Evolutionary conservation across 2,113 vertebrate genomes (phyloP).

Genomic region (Chunga burmeisteri): DNA sequence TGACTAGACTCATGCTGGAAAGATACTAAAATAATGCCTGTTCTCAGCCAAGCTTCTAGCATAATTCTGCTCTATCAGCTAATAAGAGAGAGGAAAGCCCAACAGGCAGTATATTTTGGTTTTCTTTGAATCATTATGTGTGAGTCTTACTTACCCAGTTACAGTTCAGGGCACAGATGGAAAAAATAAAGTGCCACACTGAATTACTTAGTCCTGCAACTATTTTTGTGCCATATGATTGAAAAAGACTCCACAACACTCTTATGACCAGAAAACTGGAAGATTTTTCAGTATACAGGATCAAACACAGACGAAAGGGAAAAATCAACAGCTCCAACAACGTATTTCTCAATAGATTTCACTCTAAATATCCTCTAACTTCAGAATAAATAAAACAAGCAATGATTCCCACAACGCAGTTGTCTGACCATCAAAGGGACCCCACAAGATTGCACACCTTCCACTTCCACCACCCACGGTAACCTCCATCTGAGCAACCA

Average conservation of each 20-base stretch:
- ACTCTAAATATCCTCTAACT: neutral
- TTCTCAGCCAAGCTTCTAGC: neutral
- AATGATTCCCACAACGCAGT: neutral
- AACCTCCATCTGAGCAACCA: fast-evolving
- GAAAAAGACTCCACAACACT: neutral
- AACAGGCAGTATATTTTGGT: neutral
- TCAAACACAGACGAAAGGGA: neutral
- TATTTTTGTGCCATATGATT: neutral
- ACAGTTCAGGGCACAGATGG: neutral
- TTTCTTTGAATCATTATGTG: neutral
- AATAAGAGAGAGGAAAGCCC: neutral
- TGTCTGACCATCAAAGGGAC: neutral
- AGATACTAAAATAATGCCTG: neutral
- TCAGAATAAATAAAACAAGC: neutral
- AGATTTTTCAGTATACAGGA: neutral
- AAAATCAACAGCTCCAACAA: neutral
- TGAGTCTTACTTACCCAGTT: neutral
- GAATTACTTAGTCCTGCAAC: neutral
- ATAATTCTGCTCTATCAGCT: neutral
- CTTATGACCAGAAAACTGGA: neutral
- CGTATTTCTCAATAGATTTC: neutral
- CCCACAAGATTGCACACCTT: neutral
- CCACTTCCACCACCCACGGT: neutral
- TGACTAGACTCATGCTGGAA: neutral
- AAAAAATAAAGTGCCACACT: neutral